Base-by-base conservation (phyloP, 92 coral and sea anemone species). In the Epizoanthus rinbou region DNA sequence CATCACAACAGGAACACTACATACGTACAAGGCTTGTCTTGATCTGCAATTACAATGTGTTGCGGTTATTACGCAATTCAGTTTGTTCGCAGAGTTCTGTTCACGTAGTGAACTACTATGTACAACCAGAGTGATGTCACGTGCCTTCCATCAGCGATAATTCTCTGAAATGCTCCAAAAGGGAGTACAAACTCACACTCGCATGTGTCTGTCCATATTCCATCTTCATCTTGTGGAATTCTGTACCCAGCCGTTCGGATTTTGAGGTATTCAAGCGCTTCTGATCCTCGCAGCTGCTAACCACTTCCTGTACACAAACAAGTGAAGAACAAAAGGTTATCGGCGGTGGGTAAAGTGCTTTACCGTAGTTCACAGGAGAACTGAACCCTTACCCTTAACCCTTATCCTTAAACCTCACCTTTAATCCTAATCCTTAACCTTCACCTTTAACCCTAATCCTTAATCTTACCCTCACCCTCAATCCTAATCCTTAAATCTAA, bases 181-280 rank as follows among this genome's bases (percentile, higher is more conserved):
- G 70, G 39, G 83, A 88, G 59, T 93, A 93, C 63, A 93, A 73
- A 67, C 97, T 93, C 10, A 93, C 97, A 50, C 87, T 85, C n/a
- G 88, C 90, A 65, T 93, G 93, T 22, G 94, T 91, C 87, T 91
- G 94, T 19, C 94, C 94, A 79, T 85, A 88, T 47, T 88, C 86
- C 41, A 81, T 57, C 57, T 80, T 59, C 33, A 89, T 43, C n/a
- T 84, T 84, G 23, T 70, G 64, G 39, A 90, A 74, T 43, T 89
- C 90, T 16, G 22, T 54, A 67, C 76, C 88, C 37, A 83, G 73
- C 16, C 73, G 71, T 39, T 79, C 59, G 1, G 59, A 57, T 39
- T 67, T 74, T 6, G 74, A 52, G n/a, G 33, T 37, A 60, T 50
- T 66, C 73, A 52, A 9, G 13, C 63, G 50, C 28, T 84, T 64